These are phyloP conservation scores for Masnerella sp. DNA, from an alignment of 2,888 invertebrate species.

Conservation along the genomic window DNA sequence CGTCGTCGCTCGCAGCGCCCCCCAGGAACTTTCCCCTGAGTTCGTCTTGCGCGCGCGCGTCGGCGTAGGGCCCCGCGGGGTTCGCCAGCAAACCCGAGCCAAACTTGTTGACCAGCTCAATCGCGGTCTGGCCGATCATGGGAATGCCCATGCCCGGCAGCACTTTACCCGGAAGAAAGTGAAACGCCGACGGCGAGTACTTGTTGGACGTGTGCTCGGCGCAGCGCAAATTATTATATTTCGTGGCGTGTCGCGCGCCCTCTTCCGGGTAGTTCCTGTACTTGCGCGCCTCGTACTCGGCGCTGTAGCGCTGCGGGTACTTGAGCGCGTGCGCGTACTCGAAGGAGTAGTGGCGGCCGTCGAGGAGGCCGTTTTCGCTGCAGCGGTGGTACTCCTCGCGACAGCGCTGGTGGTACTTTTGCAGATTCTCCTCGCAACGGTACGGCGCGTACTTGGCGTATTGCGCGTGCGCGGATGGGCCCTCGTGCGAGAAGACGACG, in stretches of 20 bases:
- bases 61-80: conserved; percentile 65
- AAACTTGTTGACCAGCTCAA: conserved; percentile 73
- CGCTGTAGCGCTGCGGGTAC: conserved; percentile 71
- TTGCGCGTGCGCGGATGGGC: background rate
- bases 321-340: conserved; percentile 66
- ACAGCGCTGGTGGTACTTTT: conserved; percentile 74
- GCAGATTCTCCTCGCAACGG: conserved; percentile 73
- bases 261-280: conserved; percentile 23
- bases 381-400: conserved; percentile 75
- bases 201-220: conserved; percentile 69
- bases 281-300: conserved; percentile 64
- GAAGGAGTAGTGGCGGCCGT: conserved; percentile 64
- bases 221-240: conserved; percentile 72
- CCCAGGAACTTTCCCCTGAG: conserved; percentile 70
- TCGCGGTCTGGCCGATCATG: conserved; percentile 73
- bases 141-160: conserved; percentile 72
- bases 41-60: conserved; percentile 68
- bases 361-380: conserved; percentile 72
- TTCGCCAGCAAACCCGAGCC: conserved; percentile 48
- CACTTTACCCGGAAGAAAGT: conserved; percentile 69
- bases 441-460: conserved; percentile 68
- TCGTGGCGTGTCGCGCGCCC: conserved; percentile 64
- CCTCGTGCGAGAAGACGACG: conserved; percentile 14
- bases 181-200: conserved; percentile 27
- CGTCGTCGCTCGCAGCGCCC: conserved; percentile 71